phyloP scores from a whole-genome alignment of 23 tunicate genomes.

The Botrylloides violaceus region DNA sequence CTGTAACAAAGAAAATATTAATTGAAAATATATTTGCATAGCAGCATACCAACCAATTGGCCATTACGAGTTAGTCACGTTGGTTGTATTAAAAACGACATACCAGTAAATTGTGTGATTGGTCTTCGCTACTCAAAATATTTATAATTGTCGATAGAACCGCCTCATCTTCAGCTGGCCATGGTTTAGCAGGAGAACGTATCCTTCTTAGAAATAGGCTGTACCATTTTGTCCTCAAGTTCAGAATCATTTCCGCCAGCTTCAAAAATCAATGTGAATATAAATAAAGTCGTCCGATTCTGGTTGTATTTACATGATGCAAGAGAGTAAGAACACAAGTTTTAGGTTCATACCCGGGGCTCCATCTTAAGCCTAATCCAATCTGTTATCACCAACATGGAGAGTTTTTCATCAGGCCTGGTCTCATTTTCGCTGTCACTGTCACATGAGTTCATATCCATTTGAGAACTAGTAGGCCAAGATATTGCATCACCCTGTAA shows the following conservation, averaged over 20 bases:
- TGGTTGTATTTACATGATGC: not conserved
- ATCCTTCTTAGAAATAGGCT: constrained; percentile 68
- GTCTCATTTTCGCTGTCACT: constrained; percentile 72
- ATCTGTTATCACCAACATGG: constrained; percentile 43
- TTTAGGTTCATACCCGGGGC: constrained; percentile 36
- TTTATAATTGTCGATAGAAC: constrained; percentile 71
- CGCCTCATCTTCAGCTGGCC: constrained; percentile 86
- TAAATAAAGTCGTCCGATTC: not conserved
- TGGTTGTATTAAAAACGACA: too few relatives aligned
- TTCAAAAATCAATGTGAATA: too few relatives aligned
- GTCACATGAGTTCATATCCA: constrained; percentile 33
- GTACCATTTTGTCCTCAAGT: constrained; percentile 84
- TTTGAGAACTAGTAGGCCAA: constrained; percentile 22
- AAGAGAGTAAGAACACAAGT: not conserved
- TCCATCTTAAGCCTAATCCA: constrained; percentile 84
- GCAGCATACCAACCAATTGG: too few relatives aligned
- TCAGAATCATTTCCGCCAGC: constrained; percentile 57
- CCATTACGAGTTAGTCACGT: too few relatives aligned
- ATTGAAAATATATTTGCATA: too few relatives aligned
- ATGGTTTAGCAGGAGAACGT: constrained; percentile 61
- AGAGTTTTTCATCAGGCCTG: constrained; percentile 18
- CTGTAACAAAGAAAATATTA: constrained; percentile 26
- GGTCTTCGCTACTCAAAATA: constrained; percentile 81
- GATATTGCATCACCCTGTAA: constrained; percentile 37
- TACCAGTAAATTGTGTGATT: constrained; percentile 32